These are phyloP conservation scores for Plectrocnemia conspersa DNA, from an alignment of 1,140 invertebrate species.

Conservation along the genomic window DNA sequence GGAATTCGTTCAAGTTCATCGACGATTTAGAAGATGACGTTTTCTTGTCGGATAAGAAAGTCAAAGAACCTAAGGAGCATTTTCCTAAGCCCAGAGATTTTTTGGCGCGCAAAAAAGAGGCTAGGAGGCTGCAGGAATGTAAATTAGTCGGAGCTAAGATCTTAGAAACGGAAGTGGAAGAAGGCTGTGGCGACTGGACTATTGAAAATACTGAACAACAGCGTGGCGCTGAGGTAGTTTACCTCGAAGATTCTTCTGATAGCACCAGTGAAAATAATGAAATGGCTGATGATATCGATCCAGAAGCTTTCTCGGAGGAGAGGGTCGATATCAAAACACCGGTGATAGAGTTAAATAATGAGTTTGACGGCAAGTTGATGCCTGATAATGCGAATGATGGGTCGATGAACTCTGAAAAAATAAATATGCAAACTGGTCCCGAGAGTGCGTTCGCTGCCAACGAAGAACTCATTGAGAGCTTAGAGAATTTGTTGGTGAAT, in stretches of 20 bases:
- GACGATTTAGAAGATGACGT: constrained; percentile 51
- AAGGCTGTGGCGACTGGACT: constrained; percentile 47
- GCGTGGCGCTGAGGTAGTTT: constrained; percentile 48
- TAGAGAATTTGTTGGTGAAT: constrained; percentile 26
- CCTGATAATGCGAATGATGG: not conserved
- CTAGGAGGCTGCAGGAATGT: constrained; percentile 46
- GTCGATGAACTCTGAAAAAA: not conserved
- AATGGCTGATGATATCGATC: constrained; percentile 40
- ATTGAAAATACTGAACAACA: constrained; percentile 45
- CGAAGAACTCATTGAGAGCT: constrained; percentile 30
- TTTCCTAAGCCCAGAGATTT: constrained; percentile 31
- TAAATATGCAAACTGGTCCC: constrained; percentile 2
- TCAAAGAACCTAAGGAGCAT: constrained; percentile 26
- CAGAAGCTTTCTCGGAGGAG: constrained; percentile 40
- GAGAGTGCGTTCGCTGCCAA: constrained; percentile 8
- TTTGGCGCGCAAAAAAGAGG: constrained; percentile 27
- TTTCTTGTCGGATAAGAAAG: constrained; percentile 39
- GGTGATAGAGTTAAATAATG: constrained; percentile 47
- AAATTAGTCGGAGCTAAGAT: constrained; percentile 47
- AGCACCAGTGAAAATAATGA: constrained; percentile 48
- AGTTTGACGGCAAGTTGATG: not conserved
- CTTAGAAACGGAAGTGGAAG: constrained; percentile 46
- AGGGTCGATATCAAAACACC: constrained; percentile 48
- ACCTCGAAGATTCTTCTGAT: constrained; percentile 49
- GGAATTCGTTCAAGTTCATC: constrained; percentile 45